A percentile compares a stretch with the other conserved stretches of the same genome.
Evolutionary conservation across 2,888 invertebrate species (phyloP).

Genomic region (Trichopria drosophilae): DNA sequence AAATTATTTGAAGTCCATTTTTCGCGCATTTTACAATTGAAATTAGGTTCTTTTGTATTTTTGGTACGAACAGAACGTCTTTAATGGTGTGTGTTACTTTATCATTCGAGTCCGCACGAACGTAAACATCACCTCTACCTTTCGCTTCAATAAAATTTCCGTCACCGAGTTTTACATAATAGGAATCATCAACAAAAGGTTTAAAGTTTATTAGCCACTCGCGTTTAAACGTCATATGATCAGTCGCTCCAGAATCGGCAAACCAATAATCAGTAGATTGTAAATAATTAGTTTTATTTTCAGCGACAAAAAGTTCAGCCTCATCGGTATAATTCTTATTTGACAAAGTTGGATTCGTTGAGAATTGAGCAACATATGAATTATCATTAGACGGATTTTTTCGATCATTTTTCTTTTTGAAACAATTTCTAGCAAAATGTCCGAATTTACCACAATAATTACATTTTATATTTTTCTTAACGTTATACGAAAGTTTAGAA

Average conservation of each 20-base stretch:
- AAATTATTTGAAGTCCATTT: conserved; percentile 17
- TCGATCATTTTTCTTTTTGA: conserved; percentile 7
- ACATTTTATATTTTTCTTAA: conserved; percentile 11
- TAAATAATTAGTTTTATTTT: background rate
- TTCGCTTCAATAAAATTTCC: conserved; percentile 5
- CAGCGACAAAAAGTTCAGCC: background rate
- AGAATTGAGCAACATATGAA: conserved; percentile 1
- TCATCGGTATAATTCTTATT: conserved; percentile 1
- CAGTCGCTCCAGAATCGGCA: conserved; percentile 19
- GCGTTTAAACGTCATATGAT: conserved; percentile 20
- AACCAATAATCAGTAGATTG: conserved; percentile 8
- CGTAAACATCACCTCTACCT: conserved; percentile 18
- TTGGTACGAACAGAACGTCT: conserved; percentile 19
- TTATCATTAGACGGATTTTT: background rate
- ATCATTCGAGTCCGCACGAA: background rate
- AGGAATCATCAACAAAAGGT: background rate
- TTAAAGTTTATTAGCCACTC: conserved; percentile 15
- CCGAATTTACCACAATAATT: conserved; percentile 22
- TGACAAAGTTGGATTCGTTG: no score
- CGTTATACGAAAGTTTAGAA: background rate
- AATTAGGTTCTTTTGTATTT: conserved; percentile 16
- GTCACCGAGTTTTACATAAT: conserved; percentile 14
- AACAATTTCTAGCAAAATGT: conserved; percentile 22
- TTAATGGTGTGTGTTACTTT: conserved; percentile 1
- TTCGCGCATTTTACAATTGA: background rate